A percentile compares a stretch with the other conserved stretches of the same genome.
Evolutionary conservation across 2,113 vertebrate genomes (phyloP).

Genomic region (Parotia lawesii): DNA sequence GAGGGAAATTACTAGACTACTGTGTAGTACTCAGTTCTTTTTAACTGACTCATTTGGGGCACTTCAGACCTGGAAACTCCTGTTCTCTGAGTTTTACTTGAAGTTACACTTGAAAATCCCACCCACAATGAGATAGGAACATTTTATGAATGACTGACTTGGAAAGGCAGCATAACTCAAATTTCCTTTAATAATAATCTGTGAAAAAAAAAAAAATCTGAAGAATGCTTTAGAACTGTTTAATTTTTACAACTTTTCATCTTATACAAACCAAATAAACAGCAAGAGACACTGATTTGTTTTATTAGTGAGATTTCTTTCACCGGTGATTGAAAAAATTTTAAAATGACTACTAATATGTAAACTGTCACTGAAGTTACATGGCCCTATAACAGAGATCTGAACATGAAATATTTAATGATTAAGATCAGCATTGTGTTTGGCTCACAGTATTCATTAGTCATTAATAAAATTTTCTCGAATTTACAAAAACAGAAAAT

Average conservation of each 20-base stretch:
- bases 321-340: neutral
- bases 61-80: neutral
- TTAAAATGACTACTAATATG: neutral
- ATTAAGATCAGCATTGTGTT: rapidly evolving
- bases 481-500: neutral
- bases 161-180: neutral
- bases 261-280: neutral
- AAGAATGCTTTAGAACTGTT: neutral
- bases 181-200: neutral
- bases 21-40: neutral
- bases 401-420: neutral
- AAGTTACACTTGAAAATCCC: neutral
- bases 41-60: neutral
- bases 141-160: neutral
- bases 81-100: neutral
- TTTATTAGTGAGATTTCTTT: neutral
- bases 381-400: neutral
- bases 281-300: neutral
- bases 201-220: neutral
- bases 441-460: neutral
- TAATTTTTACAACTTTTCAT: neutral
- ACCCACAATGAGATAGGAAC: neutral
- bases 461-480: neutral
- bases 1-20: neutral
- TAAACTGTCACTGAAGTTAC: neutral